Evolutionary conservation across 2,888 invertebrate genomes (phyloP).

Genomic region (Philopedon plagiatum): DNA sequence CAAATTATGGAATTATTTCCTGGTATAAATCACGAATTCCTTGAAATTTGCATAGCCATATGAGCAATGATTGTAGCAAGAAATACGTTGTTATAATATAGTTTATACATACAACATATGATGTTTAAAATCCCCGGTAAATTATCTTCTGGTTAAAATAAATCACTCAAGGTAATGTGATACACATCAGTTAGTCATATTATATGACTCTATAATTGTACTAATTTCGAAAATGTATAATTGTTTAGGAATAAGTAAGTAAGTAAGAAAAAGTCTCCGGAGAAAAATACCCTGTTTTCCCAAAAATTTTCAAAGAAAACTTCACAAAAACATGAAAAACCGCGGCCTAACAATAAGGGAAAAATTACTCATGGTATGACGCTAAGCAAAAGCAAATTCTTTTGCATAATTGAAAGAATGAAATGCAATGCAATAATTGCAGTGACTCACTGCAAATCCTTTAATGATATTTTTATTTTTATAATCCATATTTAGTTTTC

Average conservation of each 20-base stretch:
- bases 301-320: too few species aligned
- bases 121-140: too few species aligned
- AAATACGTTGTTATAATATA: too few species aligned
- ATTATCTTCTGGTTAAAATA: neutral
- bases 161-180: too few species aligned
- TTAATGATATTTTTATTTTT: slow-evolving; percentile 17
- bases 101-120: too few species aligned
- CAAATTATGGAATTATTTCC: neutral
- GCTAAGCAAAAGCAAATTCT: neutral
- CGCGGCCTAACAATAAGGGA: neutral
- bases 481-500: slow-evolving; percentile 16
- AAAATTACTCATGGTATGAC: slow-evolving; percentile 20
- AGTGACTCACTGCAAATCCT: slow-evolving; percentile 25
- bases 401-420: slow-evolving; percentile 29
- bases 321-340: too few species aligned
- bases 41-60: neutral
- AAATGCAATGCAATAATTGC: slow-evolving; percentile 20
- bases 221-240: neutral
- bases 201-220: neutral
- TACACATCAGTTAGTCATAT: too few species aligned
- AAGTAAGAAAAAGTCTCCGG: too few species aligned
- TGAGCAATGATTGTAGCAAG: neutral
- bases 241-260: too few species aligned
- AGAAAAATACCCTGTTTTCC: too few species aligned
- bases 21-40: neutral